Conservation (phyloP, 2,113 vertebrate genomes). For the Vidua macroura region DNA sequence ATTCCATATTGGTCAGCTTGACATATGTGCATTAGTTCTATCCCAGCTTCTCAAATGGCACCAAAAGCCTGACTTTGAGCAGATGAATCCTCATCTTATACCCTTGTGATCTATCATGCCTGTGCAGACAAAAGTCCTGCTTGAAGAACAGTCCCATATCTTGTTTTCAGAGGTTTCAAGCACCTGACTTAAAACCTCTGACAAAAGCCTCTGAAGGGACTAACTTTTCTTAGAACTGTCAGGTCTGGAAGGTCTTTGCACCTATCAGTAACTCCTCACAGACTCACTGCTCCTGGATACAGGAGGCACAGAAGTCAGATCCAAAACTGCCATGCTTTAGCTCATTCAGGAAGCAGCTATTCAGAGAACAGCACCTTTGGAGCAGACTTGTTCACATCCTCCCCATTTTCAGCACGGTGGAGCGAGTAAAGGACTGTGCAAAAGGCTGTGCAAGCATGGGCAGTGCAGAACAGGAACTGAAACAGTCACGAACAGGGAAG, state of each 20-base stretch:
- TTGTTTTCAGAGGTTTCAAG: neutral
- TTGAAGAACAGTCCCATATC: neutral
- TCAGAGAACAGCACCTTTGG: neutral
- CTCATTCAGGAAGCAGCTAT: neutral
- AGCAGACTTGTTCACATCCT: neutral
- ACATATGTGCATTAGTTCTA: accelerated
- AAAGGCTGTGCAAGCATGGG: neutral
- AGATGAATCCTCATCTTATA: neutral
- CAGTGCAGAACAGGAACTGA: neutral
- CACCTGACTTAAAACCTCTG: neutral
- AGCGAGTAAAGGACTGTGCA: neutral
- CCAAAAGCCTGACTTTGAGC: neutral
- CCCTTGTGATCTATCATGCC: neutral
- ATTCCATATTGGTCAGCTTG: neutral
- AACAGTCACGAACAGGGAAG: neutral
- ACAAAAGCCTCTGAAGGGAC: neutral
- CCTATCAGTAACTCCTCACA: accelerated
- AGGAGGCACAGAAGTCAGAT: neutral
- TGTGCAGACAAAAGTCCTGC: neutral
- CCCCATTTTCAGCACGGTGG: neutral
- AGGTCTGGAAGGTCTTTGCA: neutral
- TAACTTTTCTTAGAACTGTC: neutral
- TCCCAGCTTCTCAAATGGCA: neutral
- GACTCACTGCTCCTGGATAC: neutral
- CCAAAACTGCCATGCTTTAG: neutral